phyloP scores from a whole-genome alignment of 2,113 vertebrate genomes.

The Ictalurus punctatus region DNA sequence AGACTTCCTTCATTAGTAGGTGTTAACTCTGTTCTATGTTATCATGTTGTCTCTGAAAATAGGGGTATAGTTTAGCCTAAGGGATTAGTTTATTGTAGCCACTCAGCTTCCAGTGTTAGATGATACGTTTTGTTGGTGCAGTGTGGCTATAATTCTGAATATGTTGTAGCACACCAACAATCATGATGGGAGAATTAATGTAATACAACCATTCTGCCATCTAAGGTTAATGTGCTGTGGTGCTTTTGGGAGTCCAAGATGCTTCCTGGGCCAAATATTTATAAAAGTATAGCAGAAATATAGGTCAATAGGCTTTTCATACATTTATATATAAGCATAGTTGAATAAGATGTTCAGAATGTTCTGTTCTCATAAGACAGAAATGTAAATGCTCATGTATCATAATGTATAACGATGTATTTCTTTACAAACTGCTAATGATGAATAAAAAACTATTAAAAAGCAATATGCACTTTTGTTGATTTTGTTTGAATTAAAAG shows the following conservation, averaged over 20 bases:
- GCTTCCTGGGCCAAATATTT: slow-evolving; percentile 36
- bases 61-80: neutral
- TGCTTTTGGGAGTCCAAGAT: slow-evolving; percentile 25
- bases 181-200: slow-evolving; percentile 16
- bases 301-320: slow-evolving; percentile 36
- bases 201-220: slow-evolving; percentile 2
- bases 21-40: slow-evolving; percentile 10
- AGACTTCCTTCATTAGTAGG: slow-evolving; percentile 4
- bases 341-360: slow-evolving; percentile 62
- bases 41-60: slow-evolving; percentile 29
- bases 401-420: slow-evolving; percentile 75
- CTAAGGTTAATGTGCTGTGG: slow-evolving; percentile 12
- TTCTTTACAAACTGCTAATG: slow-evolving; percentile 75
- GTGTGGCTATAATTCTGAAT: slow-evolving; percentile 19
- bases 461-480: slow-evolving; percentile 65
- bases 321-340: slow-evolving; percentile 52
- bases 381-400: slow-evolving; percentile 73
- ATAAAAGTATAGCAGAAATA: slow-evolving; percentile 12
- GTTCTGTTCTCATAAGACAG: slow-evolving; percentile 60
- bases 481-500: slow-evolving; percentile 57
- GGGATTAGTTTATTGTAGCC: slow-evolving; percentile 1
- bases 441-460: slow-evolving; percentile 72
- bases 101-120: neutral
- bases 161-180: neutral
- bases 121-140: neutral